Evolutionary conservation across 2,113 vertebrate genomes (phyloP).

Genomic region (Carettochelys insculpta): DNA sequence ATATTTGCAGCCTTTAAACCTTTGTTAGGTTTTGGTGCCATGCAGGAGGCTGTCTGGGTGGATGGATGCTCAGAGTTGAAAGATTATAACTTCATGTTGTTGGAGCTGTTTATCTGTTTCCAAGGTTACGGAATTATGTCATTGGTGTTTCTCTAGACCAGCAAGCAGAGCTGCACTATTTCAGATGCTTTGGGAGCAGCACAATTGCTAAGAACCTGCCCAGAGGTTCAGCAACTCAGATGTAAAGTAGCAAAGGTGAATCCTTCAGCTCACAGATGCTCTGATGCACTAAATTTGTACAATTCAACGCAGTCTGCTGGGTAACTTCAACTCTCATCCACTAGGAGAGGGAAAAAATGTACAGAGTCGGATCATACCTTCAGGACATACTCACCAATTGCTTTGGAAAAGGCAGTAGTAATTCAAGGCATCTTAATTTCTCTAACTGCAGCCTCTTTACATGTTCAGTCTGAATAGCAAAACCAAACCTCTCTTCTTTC

Average conservation of each 20-base stretch:
- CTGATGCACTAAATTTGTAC: conserved; percentile 5
- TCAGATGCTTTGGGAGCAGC: conserved; percentile 53
- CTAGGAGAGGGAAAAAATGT: conserved; percentile 33
- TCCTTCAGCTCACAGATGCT: conserved; percentile 5
- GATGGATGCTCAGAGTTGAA: conserved; percentile 47
- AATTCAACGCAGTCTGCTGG: conserved; percentile 3
- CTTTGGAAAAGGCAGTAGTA: conserved; percentile 61
- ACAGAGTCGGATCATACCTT: conserved; percentile 4
- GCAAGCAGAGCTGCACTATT: conserved; percentile 27
- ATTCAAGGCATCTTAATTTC: conserved; percentile 67
- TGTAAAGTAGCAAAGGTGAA: conserved; percentile 37
- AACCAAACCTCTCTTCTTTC: conserved; percentile 34
- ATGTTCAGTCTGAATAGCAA: conserved; percentile 21
- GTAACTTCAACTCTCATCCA: conserved; percentile 55
- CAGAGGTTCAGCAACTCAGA: conserved; percentile 17
- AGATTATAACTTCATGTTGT: conserved; percentile 51
- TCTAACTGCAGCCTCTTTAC: conserved; percentile 56
- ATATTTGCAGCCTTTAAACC: background rate
- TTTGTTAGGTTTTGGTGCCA: conserved; percentile 25
- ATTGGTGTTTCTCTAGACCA: conserved; percentile 18
- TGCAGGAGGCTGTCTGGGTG: background rate
- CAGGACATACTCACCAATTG: conserved; percentile 65
- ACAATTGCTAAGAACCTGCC: conserved; percentile 43
- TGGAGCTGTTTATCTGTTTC: conserved; percentile 64
- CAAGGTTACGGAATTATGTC: conserved; percentile 67